Base-by-base conservation (phyloP, 2,113 vertebrate species). In the Gorsachius goisagi region DNA sequence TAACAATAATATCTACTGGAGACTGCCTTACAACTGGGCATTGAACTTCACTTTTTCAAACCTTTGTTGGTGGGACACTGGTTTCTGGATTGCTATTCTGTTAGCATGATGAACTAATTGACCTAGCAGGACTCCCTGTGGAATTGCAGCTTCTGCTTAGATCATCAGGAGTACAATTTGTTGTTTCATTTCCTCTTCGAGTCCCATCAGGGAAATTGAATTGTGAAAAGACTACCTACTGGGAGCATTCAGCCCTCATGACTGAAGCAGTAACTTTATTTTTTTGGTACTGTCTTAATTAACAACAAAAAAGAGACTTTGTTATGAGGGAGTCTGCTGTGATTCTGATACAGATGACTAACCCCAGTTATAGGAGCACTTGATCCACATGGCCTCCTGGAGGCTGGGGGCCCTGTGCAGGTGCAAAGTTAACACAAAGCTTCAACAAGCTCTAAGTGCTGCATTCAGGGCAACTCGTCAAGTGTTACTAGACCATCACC, bases 181-280 rank as follows among this genome's bases (percentile, higher is more conserved):
- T 97, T 98, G 97, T 98, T 98, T 98, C 97, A 98, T 98, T 98
- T 98, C 98, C 97, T 98, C 97, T 96, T 96, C 11, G 26, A 66
- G 89, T 97, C 96, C 96, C 97, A 81, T 93, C 95, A 98, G 97
- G 97, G 96, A 98, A 96, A 97, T 15, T 97, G 97, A 98, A 97
- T 98, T 98, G 97, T 97, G 97, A 97, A 97, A 97, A 95, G 97
- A 49, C 96, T 96, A 94, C 98, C 98, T 96, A 95, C 97, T 98
- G 98, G 94, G 98, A 98, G 60, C 86, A 91, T 97, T 98, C 97
- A 95, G 91, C 90, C 95, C 95, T 97, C 85, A 55, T 95, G 97
- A 96, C 97, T 95, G 97, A 98, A 95, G 97, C 95, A 96, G 96
- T 97, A 95, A 97, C 97, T 98, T 97, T 97, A 89, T 96, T 97